phyloP scores from a whole-genome alignment of 2,113 vertebrate species.

The Parus major region DNA sequence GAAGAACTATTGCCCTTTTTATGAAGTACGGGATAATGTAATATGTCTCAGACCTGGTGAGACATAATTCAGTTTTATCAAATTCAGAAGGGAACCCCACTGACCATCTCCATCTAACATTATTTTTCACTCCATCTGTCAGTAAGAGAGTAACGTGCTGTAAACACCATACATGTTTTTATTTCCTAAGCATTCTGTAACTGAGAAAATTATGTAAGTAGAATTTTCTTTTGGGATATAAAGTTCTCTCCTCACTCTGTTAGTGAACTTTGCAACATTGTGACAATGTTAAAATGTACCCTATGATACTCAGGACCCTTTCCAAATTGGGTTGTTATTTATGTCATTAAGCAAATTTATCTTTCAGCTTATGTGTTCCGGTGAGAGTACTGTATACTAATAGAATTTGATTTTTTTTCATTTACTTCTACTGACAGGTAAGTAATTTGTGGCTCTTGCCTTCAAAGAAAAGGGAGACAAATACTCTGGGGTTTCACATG shows the following conservation, averaged over 20 bases:
- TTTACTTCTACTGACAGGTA: neutral
- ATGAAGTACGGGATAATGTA: neutral
- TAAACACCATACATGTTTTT: neutral
- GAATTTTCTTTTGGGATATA: neutral
- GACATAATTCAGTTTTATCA: neutral
- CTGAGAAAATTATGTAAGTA: neutral
- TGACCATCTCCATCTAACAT: neutral
- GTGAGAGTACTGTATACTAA: neutral
- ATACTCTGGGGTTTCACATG: neutral
- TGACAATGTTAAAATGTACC: neutral
- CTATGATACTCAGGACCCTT: neutral
- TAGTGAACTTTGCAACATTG: neutral
- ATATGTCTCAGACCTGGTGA: neutral
- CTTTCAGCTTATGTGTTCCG: neutral
- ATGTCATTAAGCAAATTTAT: neutral
- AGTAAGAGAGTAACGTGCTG: neutral
- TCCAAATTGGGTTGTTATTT: conserved; percentile 10
- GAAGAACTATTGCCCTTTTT: neutral
- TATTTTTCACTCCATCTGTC: neutral
- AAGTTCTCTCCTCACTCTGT: neutral
- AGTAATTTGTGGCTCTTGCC: neutral
- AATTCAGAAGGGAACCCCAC: neutral
- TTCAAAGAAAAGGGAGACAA: neutral
- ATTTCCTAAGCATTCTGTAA: neutral
- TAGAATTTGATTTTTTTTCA: neutral